Base-by-base conservation (phyloP, 1,140 invertebrate genomes). In the Phenacoccus solenopsis region DNA sequence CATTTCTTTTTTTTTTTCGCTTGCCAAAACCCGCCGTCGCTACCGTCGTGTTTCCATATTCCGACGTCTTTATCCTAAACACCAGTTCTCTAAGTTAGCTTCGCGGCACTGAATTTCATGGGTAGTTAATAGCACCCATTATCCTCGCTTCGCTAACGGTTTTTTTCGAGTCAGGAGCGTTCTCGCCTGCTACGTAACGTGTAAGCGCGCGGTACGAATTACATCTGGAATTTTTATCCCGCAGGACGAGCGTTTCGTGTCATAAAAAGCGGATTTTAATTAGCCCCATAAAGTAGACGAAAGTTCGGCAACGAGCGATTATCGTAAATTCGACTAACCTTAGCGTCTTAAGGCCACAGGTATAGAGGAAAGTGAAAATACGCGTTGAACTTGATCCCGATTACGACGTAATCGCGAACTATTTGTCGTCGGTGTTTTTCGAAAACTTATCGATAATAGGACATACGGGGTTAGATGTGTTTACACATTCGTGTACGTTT, bases 21-120 rank as follows among this genome's bases (percentile, higher is more conserved):
- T 68, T 68, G 28, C 30, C 21, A 10, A 30, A 68, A 68, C 30
- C 7, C 67, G 13, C 64, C 27, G 56, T 22, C 16, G 59, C 32
- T 59, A 28, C 49, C 16, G 59, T 70, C 49, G 49, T 49, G 16
- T 49, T 49, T 16, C 38, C 38, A 49, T 49, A 49, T 49, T 49
- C 16, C 49, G 28, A 57, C 69, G 69, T 30, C 59, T 70, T 57
- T 61, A 70, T 57, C 57, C 61, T 69, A 67, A 69, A 72, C 57
- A 69, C 59, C 68, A 24, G 69, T 70, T 67, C 57, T 32, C 35
- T 25, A 56, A 68, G 22, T 68, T 61, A 68, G 59, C 69, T 57
- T 69, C 71, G 68, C 69, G 68, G 57, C 22, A 25, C 28, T 13
- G 35, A 56, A 28, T 59, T 59, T 59, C 38, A 56, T 25, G 57